phyloP scores from a whole-genome alignment of 2,888 invertebrate species.

The Phrixothrix hirtus region DNA sequence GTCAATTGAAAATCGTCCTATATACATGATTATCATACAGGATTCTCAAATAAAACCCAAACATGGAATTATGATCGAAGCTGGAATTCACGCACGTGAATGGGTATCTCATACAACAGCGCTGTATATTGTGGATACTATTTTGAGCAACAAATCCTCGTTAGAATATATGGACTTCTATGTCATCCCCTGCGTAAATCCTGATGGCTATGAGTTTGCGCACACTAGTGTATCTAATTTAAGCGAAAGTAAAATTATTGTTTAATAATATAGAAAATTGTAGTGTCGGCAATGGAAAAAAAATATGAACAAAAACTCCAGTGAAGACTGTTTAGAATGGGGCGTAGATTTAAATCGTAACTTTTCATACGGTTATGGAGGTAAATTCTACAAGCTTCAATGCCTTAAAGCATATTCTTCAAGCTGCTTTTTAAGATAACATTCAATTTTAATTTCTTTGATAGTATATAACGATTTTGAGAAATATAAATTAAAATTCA shows the following conservation, averaged over 20 bases:
- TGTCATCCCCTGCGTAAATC: slow-evolving; percentile 40
- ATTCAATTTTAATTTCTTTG: too few relatives aligned
- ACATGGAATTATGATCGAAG: slow-evolving; percentile 34
- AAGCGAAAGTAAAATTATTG: too few relatives aligned
- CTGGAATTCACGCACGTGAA: slow-evolving; percentile 40
- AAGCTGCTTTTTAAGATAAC: too few relatives aligned
- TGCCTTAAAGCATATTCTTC: too few relatives aligned
- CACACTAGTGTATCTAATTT: slow-evolving; percentile 38
- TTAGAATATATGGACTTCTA: slow-evolving; percentile 37
- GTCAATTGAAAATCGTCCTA: slow-evolving; percentile 32
- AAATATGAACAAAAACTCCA: slow-evolving; percentile 36
- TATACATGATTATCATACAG: slow-evolving; percentile 32
- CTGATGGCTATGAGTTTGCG: slow-evolving; percentile 40
- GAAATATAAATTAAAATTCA: too few relatives aligned
- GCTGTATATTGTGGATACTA: slow-evolving; percentile 35
- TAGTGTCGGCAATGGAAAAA: slow-evolving; percentile 23
- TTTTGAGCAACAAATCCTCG: slow-evolving; percentile 23
- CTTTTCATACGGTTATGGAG: slow-evolving; percentile 37
- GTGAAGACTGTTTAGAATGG: slow-evolving; percentile 10
- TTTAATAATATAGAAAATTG: neutral
- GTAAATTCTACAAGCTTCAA: too few relatives aligned
- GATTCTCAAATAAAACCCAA: slow-evolving; percentile 17
- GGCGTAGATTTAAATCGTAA: slow-evolving; percentile 42
- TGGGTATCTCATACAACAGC: slow-evolving; percentile 37
- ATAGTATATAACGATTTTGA: too few relatives aligned